phyloP scores from a whole-genome alignment of 2,888 invertebrate species.

The Ariolimax columbianus region DNA sequence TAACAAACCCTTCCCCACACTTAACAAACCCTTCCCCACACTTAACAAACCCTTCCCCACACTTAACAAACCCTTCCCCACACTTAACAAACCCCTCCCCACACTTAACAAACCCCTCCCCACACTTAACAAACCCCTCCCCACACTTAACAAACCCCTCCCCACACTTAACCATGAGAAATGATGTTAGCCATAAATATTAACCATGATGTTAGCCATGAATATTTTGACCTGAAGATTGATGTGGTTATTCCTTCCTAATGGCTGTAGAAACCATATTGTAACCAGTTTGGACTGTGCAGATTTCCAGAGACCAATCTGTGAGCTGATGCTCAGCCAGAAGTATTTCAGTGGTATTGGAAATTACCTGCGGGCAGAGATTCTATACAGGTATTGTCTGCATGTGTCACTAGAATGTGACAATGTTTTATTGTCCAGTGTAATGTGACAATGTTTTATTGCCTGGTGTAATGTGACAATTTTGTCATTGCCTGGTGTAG shows the following conservation, averaged over 20 bases:
- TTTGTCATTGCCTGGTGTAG: too few species aligned
- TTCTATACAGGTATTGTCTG: slow-evolving; percentile 72
- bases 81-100: too few species aligned
- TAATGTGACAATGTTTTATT: neutral
- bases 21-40: too few species aligned
- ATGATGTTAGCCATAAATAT: too few species aligned
- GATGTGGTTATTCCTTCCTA: neutral
- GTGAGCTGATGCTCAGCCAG: slow-evolving; percentile 77
- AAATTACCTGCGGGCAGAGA: slow-evolving; percentile 77
- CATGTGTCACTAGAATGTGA: neutral
- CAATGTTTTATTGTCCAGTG: neutral
- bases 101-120: too few species aligned
- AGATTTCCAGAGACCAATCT: slow-evolving; percentile 76
- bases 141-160: too few species aligned
- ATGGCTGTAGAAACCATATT: slow-evolving; percentile 69
- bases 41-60: too few species aligned
- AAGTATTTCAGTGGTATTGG: slow-evolving; percentile 78
- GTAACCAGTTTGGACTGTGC: slow-evolving; percentile 65
- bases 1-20: too few species aligned
- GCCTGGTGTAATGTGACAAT: neutral
- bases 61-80: too few species aligned
- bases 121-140: too few species aligned
- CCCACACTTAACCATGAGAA: too few species aligned
- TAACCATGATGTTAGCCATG: too few species aligned
- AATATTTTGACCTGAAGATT: neutral